Evolutionary conservation across 2,113 vertebrate species (phyloP), one percentile per base, ranked within the genome.

Genomic region (Pelusios castaneus): DNA sequence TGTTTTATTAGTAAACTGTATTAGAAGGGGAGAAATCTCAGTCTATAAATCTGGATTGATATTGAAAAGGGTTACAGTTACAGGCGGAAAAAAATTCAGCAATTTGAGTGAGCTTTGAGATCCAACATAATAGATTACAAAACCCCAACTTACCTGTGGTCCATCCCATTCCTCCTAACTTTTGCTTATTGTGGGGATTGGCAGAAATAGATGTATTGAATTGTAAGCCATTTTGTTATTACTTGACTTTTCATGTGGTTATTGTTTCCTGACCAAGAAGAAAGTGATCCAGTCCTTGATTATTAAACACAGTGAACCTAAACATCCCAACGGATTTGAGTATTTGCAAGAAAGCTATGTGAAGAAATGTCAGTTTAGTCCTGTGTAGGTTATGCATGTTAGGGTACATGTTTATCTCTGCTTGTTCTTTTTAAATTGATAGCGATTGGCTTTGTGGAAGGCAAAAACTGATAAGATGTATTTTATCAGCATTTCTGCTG

Each of bases 391-490:
- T 91, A 87, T 92, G 47, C 58, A 38, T 82, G 79, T 91, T 92
- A 60, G 6, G 27, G 27, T 91, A n/a, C 84, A 52, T 0, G 0
- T 95, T 94, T 96, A 95, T 95, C 91, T 90, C 70, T 2, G 79
- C 82, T 96, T 89, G 85, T 95, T 93, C 92, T 93, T 47, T 70
- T 96, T 92, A 95, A 96, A 79, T 83, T 92, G 93, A 85, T 96
- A 85, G 70, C 95, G 89, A 91, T 85, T 92, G 91, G 55, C 90
- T 96, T 93, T 94, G 85, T 91, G 84, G 91, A 96, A 95, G 95
- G 92, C 82, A 91, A 81, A 85, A 84, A 14, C 56, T 88, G 94
- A 93, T 97, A 95, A 96, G 92, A 92, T 93, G 89, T 60, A 82
- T 88, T 87, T 94, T 92, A 86, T 89, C 79, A 67, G 60, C 27